Evolutionary conservation across 1,140 invertebrate species (phyloP).

Genomic region (Hycleus phaleratus): DNA sequence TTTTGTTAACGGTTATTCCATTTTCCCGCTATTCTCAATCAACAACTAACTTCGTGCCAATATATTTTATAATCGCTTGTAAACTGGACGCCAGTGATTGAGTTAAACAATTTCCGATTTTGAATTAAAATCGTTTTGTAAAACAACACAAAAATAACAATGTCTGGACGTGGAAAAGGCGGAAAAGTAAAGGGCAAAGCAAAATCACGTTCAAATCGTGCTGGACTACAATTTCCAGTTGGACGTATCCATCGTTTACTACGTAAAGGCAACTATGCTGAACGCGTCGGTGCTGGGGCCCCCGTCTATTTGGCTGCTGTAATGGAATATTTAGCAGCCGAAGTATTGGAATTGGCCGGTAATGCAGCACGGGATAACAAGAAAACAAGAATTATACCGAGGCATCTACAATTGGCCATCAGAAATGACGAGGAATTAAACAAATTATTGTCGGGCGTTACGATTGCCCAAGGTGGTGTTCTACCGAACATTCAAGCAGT

Average conservation of each 20-base stretch:
- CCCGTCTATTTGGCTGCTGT: constrained; percentile 64
- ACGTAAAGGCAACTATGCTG: constrained; percentile 63
- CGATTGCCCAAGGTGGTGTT: constrained; percentile 78
- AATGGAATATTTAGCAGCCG: constrained; percentile 57
- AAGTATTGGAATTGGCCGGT: constrained; percentile 69
- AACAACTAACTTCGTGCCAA: too few species aligned
- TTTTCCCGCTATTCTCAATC: too few species aligned
- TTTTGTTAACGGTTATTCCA: too few species aligned
- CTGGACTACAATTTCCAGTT: constrained; percentile 65
- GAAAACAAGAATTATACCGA: constrained; percentile 64
- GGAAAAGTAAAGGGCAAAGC: constrained; percentile 49
- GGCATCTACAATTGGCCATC: constrained; percentile 76
- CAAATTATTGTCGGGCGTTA: constrained; percentile 68
- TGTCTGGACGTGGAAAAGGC: constrained; percentile 55
- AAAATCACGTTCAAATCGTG: constrained; percentile 38
- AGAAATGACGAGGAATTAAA: constrained; percentile 82
- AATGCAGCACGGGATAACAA: constrained; percentile 65
- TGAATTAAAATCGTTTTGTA: too few species aligned
- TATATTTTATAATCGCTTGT: too few species aligned
- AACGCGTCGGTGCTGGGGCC: constrained; percentile 60
- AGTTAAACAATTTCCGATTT: too few species aligned
- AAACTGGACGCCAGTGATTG: too few species aligned
- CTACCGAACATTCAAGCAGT: constrained; percentile 70
- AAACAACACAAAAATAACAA: constrained; percentile 11
- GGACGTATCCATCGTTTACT: constrained; percentile 62